These are phyloP conservation scores for Clarias pachynema DNA, from an alignment of 2,797 vertebrate species.

Conservation along the genomic window DNA sequence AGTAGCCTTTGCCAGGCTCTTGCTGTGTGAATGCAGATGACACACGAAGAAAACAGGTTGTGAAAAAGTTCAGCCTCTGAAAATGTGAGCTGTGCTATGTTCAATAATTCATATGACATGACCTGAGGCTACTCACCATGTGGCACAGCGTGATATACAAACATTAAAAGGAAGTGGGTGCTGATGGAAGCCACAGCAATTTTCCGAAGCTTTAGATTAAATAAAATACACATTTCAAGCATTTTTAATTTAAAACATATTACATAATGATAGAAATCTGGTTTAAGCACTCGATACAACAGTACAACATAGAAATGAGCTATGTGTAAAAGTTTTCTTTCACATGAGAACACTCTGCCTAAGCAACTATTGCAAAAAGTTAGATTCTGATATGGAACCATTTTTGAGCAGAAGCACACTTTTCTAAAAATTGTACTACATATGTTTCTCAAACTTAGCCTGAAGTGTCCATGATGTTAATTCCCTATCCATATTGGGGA, in stretches of 20 bases:
- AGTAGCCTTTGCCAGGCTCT: slow-evolving; percentile 29
- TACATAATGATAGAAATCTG: neutral
- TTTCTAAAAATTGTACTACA: neutral
- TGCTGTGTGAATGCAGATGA: slow-evolving; percentile 50
- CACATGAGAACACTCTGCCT: neutral
- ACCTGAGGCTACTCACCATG: slow-evolving; percentile 58
- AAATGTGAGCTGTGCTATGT: slow-evolving; percentile 63
- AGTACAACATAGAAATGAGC: neutral
- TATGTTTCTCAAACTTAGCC: neutral
- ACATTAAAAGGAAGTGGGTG: slow-evolving; percentile 9
- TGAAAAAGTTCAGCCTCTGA: slow-evolving; percentile 52
- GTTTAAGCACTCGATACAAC: neutral
- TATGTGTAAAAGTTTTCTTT: neutral
- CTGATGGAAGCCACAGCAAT: slow-evolving; percentile 5
- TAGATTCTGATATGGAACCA: neutral
- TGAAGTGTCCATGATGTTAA: neutral
- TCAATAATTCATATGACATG: slow-evolving; percentile 75
- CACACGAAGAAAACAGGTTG: slow-evolving; percentile 24
- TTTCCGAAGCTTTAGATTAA: neutral
- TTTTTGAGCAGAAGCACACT: neutral
- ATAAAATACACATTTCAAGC: neutral
- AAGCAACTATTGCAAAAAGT: neutral
- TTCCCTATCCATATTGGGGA: neutral
- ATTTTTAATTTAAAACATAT: neutral
- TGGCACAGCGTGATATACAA: neutral